Conservation (phyloP, 2,888 invertebrate species). For the Rosalia funebris region DNA sequence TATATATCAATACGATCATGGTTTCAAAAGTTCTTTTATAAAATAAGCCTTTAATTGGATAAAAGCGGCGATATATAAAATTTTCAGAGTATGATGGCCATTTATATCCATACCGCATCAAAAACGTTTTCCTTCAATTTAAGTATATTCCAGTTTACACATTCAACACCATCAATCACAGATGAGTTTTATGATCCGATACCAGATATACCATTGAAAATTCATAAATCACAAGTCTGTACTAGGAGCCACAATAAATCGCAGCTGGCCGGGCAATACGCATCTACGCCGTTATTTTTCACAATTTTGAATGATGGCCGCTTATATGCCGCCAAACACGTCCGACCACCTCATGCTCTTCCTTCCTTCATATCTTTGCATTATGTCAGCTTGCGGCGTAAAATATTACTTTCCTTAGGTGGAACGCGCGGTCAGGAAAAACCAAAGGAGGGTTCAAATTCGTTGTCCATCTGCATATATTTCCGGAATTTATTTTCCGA, state of each 20-base stretch:
- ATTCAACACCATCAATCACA: conserved; percentile 43
- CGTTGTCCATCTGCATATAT: conserved; percentile 41
- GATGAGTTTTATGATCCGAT: conserved; percentile 39
- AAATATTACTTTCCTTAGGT: conserved; percentile 47
- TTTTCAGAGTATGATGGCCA: conserved; percentile 14
- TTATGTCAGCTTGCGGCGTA: conserved; percentile 46
- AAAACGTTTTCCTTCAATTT: conserved; percentile 32
- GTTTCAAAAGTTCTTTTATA: too few species aligned
- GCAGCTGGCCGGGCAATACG: conserved; percentile 24
- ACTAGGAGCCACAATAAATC: conserved; percentile 43
- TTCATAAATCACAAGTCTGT: conserved; percentile 46
- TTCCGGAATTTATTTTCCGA: conserved; percentile 38
- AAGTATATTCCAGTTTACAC: conserved; percentile 30
- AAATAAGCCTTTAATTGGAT: too few species aligned
- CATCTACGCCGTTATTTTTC: conserved; percentile 41
- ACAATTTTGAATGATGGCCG: conserved; percentile 42
- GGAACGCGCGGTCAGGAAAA: conserved; percentile 45
- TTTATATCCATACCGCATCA: conserved; percentile 22
- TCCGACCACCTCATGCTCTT: conserved; percentile 40
- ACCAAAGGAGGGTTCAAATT: conserved; percentile 40
- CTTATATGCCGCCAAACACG: conserved; percentile 38
- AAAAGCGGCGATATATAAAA: conserved; percentile 7
- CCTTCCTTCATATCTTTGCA: conserved; percentile 43
- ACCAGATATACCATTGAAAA: conserved; percentile 46
- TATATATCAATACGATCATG: too few species aligned